phyloP scores from a whole-genome alignment of 1,140 invertebrate species.

The Vollenhovia emeryi region DNA sequence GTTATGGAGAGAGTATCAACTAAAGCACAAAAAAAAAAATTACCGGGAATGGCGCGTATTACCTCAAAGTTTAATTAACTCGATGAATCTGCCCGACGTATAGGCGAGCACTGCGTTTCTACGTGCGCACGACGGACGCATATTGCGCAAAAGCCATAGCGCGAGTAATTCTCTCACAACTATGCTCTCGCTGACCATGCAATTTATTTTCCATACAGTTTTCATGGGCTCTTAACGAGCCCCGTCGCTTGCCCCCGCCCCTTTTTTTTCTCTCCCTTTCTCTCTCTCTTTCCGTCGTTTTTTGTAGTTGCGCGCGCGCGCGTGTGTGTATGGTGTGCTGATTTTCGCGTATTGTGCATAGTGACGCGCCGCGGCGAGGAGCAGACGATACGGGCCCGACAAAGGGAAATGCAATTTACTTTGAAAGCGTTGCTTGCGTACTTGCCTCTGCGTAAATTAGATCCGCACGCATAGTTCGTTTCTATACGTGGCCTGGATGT shows the following conservation, averaged over 20 bases:
- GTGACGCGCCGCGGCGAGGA: conserved; percentile 33
- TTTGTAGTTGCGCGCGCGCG: not conserved
- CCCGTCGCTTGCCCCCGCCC: conserved; percentile 25
- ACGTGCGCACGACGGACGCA: conserved; percentile 19
- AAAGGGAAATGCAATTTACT: conserved; percentile 61
- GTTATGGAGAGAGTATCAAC: conserved; percentile 18
- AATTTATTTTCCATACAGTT: conserved; percentile 77
- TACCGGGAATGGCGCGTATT: conserved; percentile 59
- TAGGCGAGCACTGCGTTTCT: conserved; percentile 41
- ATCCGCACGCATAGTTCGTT: conserved; percentile 56
- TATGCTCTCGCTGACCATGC: conserved; percentile 56
- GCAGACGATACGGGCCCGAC: conserved; percentile 50
- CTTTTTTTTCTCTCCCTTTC: not conserved
- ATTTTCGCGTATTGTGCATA: conserved; percentile 52
- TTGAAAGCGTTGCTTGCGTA: conserved; percentile 56
- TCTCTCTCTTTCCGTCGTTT: conserved; percentile 8
- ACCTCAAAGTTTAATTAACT: conserved; percentile 75
- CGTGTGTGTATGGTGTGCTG: conserved; percentile 7
- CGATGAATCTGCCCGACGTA: conserved; percentile 60
- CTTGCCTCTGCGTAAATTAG: conserved; percentile 55
- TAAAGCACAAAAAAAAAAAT: conserved; percentile 40
- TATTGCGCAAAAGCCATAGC: conserved; percentile 55
- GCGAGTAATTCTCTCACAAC: conserved; percentile 63
- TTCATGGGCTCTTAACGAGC: conserved; percentile 76
- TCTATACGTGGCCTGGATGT: conserved; percentile 47